Conservation (phyloP, 2,113 vertebrate genomes). For the Patagioenas fasciata region DNA sequence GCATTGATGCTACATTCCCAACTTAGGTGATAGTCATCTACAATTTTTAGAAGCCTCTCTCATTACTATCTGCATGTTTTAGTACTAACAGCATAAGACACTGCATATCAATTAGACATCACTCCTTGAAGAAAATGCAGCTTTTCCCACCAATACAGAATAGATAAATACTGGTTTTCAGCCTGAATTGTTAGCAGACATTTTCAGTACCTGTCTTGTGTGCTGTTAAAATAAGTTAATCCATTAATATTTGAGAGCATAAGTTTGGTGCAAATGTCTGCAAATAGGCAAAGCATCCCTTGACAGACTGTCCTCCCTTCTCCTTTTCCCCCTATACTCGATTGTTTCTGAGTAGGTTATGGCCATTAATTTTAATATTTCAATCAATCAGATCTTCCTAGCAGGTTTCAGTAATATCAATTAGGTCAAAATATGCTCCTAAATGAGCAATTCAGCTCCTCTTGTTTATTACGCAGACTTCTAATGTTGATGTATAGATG, state of each 20-base stretch:
- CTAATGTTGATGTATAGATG: not conserved
- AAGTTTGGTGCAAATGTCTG: not conserved
- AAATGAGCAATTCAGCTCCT: constrained; percentile 11
- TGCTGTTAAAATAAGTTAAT: not conserved
- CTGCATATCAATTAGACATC: not conserved
- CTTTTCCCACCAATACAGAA: not conserved
- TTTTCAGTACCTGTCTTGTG: not conserved
- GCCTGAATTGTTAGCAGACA: not conserved
- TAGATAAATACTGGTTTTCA: not conserved
- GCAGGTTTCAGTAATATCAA: constrained; percentile 22
- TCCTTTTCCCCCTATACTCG: not conserved
- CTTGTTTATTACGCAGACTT: constrained; percentile 32
- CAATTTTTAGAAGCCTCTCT: not conserved
- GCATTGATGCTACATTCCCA: not conserved
- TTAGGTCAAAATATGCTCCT: constrained; percentile 36
- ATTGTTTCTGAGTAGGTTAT: not conserved
- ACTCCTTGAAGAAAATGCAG: not conserved
- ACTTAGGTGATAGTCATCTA: not conserved
- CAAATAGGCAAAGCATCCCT: not conserved
- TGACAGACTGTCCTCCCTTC: not conserved
- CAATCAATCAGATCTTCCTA: constrained; percentile 7
- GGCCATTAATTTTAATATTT: constrained; percentile 32
- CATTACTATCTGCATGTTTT: not conserved
- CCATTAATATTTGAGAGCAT: not conserved
- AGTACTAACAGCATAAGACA: not conserved